Evolutionary conservation across 1,140 invertebrate species (phyloP).

Genomic region (Macrosteles quadrilineatus): DNA sequence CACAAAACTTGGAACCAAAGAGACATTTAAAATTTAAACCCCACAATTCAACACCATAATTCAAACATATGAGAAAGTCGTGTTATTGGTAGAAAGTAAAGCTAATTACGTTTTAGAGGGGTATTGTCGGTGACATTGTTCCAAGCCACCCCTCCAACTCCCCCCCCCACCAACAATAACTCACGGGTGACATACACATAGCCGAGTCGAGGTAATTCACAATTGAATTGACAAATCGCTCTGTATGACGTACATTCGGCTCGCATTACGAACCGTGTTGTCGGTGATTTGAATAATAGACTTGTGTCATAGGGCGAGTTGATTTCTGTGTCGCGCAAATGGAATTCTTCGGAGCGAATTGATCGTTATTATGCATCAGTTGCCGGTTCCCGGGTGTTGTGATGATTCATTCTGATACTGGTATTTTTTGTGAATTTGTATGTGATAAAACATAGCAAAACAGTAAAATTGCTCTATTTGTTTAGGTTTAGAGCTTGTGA

Average conservation of each 20-base stretch:
- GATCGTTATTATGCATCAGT: constrained; percentile 11
- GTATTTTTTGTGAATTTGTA: no score
- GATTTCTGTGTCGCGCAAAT: constrained; percentile 24
- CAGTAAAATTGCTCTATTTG: no score
- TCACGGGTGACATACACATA: background rate
- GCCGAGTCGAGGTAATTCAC: background rate
- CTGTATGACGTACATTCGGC: constrained; percentile 9
- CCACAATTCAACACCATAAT: background rate
- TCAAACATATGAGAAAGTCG: no score
- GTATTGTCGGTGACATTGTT: no score
- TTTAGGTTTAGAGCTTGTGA: no score
- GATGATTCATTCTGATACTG: no score
- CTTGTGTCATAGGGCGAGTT: background rate
- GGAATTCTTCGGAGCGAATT: constrained; percentile 20
- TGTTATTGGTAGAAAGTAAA: no score
- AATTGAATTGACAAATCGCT: constrained; percentile 18
- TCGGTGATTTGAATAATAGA: constrained; percentile 23
- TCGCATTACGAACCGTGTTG: constrained; percentile 6
- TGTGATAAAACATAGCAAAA: no score
- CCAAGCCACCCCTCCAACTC: background rate
- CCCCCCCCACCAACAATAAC: background rate
- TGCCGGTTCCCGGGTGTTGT: no score
- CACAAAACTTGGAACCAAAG: no score
- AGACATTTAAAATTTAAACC: no score
- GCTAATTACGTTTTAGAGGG: no score